Percentiles rank a stretch among this genome's conserved stretches.
These are phyloP conservation scores for Amorpha juglandis DNA, from an alignment of 2,888 invertebrate species.

Conservation along the genomic window DNA sequence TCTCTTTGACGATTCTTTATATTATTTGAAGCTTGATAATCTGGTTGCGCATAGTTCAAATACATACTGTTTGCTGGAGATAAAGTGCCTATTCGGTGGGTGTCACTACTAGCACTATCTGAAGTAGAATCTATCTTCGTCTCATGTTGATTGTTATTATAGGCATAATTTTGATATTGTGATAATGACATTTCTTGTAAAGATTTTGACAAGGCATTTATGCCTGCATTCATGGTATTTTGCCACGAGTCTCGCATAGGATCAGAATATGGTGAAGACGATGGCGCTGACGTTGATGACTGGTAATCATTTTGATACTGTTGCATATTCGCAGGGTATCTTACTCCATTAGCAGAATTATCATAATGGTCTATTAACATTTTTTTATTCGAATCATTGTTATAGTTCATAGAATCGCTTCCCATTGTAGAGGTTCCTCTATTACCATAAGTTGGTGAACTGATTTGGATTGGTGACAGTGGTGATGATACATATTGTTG, in stretches of 20 bases:
- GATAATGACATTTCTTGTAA: slow-evolving; percentile 60
- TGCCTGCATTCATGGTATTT: slow-evolving; percentile 54
- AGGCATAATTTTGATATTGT: slow-evolving; percentile 62
- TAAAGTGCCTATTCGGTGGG: slow-evolving; percentile 64
- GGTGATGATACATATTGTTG: slow-evolving; percentile 75
- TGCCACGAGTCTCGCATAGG: slow-evolving; percentile 62
- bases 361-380: slow-evolving; percentile 76
- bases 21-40: slow-evolving; percentile 59
- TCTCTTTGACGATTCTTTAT: slow-evolving; percentile 60
- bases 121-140: slow-evolving; percentile 48
- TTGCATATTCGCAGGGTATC: slow-evolving; percentile 62
- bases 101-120: slow-evolving; percentile 62
- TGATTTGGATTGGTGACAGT: slow-evolving; percentile 64
- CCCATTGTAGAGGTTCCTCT: slow-evolving; percentile 61
- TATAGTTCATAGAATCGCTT: slow-evolving; percentile 57
- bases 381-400: slow-evolving; percentile 61
- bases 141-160: slow-evolving; percentile 58
- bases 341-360: slow-evolving; percentile 70
- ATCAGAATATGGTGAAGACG: slow-evolving; percentile 64
- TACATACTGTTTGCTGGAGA: slow-evolving; percentile 72
- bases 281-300: slow-evolving; percentile 62
- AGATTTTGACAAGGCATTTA: slow-evolving; percentile 62
- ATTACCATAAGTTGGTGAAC: slow-evolving; percentile 64
- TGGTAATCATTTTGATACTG: slow-evolving; percentile 69
- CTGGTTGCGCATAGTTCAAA: slow-evolving; percentile 70